These are phyloP conservation scores for Pongo abelii DNA, from an alignment of 2,113 vertebrate genomes.

Conservation along the genomic window DNA sequence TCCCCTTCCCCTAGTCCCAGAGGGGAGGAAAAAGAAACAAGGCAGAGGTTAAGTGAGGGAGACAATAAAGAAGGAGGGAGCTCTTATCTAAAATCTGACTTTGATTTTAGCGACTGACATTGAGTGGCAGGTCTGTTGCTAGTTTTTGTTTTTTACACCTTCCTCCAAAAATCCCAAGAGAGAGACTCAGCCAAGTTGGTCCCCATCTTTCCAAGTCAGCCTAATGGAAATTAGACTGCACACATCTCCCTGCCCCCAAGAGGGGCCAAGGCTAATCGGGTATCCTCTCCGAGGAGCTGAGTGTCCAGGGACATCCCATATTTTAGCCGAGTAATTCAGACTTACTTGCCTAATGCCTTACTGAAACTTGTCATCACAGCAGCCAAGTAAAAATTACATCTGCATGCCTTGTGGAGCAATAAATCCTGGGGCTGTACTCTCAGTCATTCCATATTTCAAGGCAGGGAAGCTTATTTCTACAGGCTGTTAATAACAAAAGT, in stretches of 20 bases:
- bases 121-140: slow-evolving; percentile 15
- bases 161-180: slow-evolving; percentile 40
- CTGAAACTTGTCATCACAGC: slow-evolving; percentile 73
- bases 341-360: slow-evolving; percentile 66
- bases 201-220: neutral
- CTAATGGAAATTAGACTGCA: slow-evolving; percentile 19
- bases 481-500: slow-evolving; percentile 66
- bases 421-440: slow-evolving; percentile 58
- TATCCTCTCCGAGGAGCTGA: neutral
- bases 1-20: neutral
- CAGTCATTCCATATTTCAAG: slow-evolving; percentile 74
- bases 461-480: slow-evolving; percentile 64
- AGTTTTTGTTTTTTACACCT: neutral
- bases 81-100: slow-evolving; percentile 45
- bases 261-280: neutral
- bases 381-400: slow-evolving; percentile 71
- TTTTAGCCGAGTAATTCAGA: slow-evolving; percentile 65
- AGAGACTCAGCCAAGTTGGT: neutral
- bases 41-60: slow-evolving; percentile 54
- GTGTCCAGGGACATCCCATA: slow-evolving; percentile 47
- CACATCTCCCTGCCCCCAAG: neutral
- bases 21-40: neutral
- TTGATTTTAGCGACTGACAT: neutral
- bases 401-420: slow-evolving; percentile 28
- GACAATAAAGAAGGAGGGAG: slow-evolving; percentile 5